Percentiles rank a stretch among this genome's conserved stretches.
These are phyloP conservation scores for Alectoris magna DNA, from an alignment of 2,797 vertebrate genomes.

Conservation along the genomic window DNA sequence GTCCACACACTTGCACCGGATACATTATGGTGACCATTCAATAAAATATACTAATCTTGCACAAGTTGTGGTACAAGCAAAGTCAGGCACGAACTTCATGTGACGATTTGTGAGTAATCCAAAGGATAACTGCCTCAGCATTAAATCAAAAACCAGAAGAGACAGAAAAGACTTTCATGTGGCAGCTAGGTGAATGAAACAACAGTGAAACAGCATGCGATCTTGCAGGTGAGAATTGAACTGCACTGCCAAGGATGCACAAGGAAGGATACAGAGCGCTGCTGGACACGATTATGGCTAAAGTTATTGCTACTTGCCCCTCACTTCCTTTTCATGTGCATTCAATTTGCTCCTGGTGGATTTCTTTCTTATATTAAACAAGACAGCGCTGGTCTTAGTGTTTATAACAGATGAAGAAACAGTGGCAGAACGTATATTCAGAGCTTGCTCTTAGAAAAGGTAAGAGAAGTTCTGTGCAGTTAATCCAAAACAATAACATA, in stretches of 20 bases:
- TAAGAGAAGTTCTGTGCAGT: not conserved
- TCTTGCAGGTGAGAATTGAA: not conserved
- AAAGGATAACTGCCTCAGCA: not conserved
- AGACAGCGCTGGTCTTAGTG: not conserved
- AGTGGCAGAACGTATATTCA: not conserved
- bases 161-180: not conserved
- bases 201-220: not conserved
- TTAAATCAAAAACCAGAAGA: not conserved
- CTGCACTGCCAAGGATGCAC: not conserved
- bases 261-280: not conserved
- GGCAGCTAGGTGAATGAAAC: not conserved
- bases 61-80: not conserved
- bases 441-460: not conserved
- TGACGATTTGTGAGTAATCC: not conserved
- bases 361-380: not conserved
- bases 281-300: not conserved
- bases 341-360: not conserved
- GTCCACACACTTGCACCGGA: not conserved
- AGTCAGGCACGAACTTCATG: not conserved
- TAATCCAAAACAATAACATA: not conserved
- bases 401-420: not conserved
- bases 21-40: not conserved
- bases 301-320: slow-evolving; percentile 62
- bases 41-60: not conserved
- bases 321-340: not conserved